Percentiles rank a stretch among this genome's conserved stretches.
Conservation (phyloP, 92 coral and sea anemone genomes). For the Actinostola sp. region DNA sequence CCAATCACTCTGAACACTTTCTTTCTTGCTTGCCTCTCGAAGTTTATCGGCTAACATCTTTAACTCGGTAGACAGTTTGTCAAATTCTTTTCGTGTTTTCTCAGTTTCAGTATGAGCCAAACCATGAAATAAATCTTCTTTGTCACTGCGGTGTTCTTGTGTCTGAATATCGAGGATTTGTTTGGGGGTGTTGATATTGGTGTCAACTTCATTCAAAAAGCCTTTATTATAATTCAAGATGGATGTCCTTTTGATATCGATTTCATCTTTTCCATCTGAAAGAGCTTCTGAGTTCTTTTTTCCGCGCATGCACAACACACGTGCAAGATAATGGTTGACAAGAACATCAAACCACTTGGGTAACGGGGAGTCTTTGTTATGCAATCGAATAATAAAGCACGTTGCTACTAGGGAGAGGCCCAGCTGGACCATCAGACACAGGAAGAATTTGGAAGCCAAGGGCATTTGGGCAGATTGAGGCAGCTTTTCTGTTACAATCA, state of each 20-base stretch:
- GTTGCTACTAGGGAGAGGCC: conserved; percentile 61
- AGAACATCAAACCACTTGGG: conserved; percentile 21
- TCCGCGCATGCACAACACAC: conserved; percentile 29
- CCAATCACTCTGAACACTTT: conserved; percentile 26
- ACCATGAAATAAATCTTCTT: not conserved
- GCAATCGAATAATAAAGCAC: conserved; percentile 49
- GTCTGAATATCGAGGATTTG: too few relatives aligned
- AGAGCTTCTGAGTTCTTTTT: not conserved
- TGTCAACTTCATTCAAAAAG: too few relatives aligned
- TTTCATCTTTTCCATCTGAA: not conserved
- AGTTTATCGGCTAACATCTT: conserved; percentile 29
- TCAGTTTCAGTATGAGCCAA: not conserved
- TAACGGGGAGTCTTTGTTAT: conserved; percentile 44
- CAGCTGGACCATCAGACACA: conserved; percentile 54
- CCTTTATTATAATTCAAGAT: too few relatives aligned
- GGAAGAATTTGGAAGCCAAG: conserved; percentile 63
- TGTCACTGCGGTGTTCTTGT: not conserved
- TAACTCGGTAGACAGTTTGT: not conserved
- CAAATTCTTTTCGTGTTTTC: not conserved
- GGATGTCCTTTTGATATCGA: not conserved
- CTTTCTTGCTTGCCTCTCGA: conserved; percentile 8
- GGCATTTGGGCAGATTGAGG: conserved; percentile 64
- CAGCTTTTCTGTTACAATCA: conserved; percentile 61
- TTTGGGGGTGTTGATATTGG: too few relatives aligned
- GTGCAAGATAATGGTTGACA: conserved; percentile 52